phyloP scores from a whole-genome alignment of 92 coral and sea anemone genomes.

The Pocillopora grandis region DNA sequence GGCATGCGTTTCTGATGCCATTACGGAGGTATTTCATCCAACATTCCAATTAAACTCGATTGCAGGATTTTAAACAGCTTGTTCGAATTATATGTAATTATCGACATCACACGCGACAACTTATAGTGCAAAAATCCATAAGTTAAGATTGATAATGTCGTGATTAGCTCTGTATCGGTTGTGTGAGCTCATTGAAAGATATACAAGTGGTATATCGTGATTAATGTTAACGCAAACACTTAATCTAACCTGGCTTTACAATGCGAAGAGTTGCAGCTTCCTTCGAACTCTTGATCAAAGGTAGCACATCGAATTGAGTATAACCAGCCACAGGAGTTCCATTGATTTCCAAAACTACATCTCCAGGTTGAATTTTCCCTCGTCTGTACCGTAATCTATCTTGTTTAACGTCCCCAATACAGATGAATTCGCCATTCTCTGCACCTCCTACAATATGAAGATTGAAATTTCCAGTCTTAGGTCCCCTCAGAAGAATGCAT shows the following conservation, averaged over 20 bases:
- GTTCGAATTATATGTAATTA: not conserved
- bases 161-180: constrained; percentile 6
- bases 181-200: not conserved
- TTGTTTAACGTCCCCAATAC: constrained; percentile 87
- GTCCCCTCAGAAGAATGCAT: constrained; percentile 60
- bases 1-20: constrained; percentile 32
- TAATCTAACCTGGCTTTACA: constrained; percentile 86
- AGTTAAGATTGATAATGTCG: not conserved
- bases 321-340: constrained; percentile 88
- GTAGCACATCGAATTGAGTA: constrained; percentile 85
- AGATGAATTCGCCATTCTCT: constrained; percentile 90
- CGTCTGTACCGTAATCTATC: constrained; percentile 84
- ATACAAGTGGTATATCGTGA: not conserved
- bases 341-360: constrained; percentile 84
- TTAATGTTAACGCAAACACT: constrained; percentile 16
- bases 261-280: constrained; percentile 74
- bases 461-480: constrained; percentile 81
- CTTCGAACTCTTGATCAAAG: constrained; percentile 85
- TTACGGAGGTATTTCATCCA: constrained; percentile 19
- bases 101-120: not conserved
- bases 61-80: not conserved
- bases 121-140: not conserved
- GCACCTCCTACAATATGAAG: constrained; percentile 97
- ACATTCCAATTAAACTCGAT: constrained; percentile 39
- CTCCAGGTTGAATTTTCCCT: constrained; percentile 84